Evolutionary conservation across 2,888 invertebrate genomes (phyloP).

Genomic region (Coremacera marginata): DNA sequence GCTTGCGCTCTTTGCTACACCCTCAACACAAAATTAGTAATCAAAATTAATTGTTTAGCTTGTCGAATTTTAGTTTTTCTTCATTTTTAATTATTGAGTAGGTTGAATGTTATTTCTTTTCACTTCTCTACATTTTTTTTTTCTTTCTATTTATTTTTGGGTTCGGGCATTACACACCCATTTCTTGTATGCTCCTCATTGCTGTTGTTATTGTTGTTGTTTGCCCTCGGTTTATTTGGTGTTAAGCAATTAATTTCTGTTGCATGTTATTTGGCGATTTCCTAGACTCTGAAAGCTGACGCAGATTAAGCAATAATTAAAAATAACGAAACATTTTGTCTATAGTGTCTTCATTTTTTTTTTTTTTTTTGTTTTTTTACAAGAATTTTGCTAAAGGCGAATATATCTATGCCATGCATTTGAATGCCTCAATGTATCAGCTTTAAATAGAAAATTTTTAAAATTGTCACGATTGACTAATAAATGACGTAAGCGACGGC

Average conservation of each 20-base stretch:
- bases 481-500: not conserved
- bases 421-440: too few species aligned
- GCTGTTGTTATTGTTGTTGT: slow-evolving; percentile 32
- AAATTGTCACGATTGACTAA: not conserved
- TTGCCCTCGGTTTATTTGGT: slow-evolving; percentile 58
- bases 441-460: not conserved
- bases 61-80: slow-evolving; percentile 51
- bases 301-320: slow-evolving; percentile 30
- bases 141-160: slow-evolving; percentile 37
- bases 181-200: slow-evolving; percentile 41
- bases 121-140: slow-evolving; percentile 34
- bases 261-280: slow-evolving; percentile 64
- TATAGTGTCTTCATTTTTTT: not conserved
- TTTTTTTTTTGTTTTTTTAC: too few species aligned
- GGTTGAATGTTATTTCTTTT: slow-evolving; percentile 17
- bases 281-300: slow-evolving; percentile 4
- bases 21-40: slow-evolving; percentile 45
- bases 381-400: not conserved
- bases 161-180: slow-evolving; percentile 49
- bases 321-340: not conserved
- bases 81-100: slow-evolving; percentile 29
- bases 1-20: not conserved
- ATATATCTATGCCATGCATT: too few species aligned
- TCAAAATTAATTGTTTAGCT: slow-evolving; percentile 66
- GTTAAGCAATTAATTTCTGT: slow-evolving; percentile 68